Conservation (phyloP, 2,888 invertebrate species). For the Aricia artaxerxes region DNA sequence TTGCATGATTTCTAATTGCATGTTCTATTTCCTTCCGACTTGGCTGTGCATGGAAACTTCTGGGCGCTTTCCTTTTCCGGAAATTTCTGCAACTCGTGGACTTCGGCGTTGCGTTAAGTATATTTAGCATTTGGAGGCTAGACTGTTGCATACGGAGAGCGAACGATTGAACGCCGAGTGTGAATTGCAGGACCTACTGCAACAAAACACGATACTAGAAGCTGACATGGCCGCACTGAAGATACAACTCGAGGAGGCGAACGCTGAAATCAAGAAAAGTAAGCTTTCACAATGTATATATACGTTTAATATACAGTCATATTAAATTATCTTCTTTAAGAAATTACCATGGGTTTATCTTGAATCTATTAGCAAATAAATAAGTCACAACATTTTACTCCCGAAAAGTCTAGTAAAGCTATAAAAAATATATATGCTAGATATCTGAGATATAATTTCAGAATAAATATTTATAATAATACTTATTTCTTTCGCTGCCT, state of each 20-base stretch:
- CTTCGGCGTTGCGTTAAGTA: slow-evolving; percentile 55
- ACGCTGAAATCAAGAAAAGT: slow-evolving; percentile 64
- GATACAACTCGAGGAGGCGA: slow-evolving; percentile 67
- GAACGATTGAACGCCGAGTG: slow-evolving; percentile 83
- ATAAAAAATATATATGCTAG: no score
- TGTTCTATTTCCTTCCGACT: slow-evolving; percentile 63
- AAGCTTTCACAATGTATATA: slow-evolving; percentile 47
- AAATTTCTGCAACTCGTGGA: slow-evolving; percentile 34
- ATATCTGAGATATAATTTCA: no score
- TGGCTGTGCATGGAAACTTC: slow-evolving; percentile 52
- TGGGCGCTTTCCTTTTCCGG: slow-evolving; percentile 41
- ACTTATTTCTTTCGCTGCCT: no score
- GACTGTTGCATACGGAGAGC: slow-evolving; percentile 82
- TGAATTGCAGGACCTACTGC: slow-evolving; percentile 83
- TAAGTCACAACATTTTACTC: no score
- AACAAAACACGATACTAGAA: slow-evolving; percentile 85
- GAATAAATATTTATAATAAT: no score
- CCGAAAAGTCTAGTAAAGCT: no score
- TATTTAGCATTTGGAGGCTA: slow-evolving; percentile 82
- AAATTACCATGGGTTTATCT: no score
- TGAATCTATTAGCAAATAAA: no score
- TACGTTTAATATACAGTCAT: no score
- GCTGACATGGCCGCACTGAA: slow-evolving; percentile 78
- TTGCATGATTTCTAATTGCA: slow-evolving; percentile 62
- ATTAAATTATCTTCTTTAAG: no score